phyloP scores from a whole-genome alignment of 2,888 invertebrate genomes.

The Siphlonurus alternatus region DNA sequence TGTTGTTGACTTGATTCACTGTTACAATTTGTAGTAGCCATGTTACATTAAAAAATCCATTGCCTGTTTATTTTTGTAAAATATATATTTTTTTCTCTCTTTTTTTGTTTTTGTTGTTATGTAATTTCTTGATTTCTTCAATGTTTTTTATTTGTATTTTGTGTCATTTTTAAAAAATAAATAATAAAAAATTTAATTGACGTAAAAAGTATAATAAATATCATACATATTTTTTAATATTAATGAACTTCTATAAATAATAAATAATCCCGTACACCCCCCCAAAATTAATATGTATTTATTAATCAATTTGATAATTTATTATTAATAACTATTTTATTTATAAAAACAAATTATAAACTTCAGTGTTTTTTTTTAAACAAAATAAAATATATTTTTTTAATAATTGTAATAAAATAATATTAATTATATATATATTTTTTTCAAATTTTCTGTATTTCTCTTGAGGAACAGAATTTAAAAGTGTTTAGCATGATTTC shows the following conservation, averaged over 20 bases:
- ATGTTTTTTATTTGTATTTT: background rate
- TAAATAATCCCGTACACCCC: background rate
- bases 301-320: background rate
- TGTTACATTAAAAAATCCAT: background rate
- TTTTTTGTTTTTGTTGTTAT: background rate
- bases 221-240: background rate
- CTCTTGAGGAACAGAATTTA: background rate
- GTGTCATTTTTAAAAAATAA: background rate
- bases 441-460: background rate
- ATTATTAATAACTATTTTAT: background rate
- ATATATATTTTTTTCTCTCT: background rate
- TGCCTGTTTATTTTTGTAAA: background rate
- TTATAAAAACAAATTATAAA: background rate
- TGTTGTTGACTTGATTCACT: constrained; percentile 15
- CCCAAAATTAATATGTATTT: background rate
- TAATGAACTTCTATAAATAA: background rate
- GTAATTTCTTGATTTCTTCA: background rate
- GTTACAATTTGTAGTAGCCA: background rate
- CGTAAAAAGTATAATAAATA: no score
- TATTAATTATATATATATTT: background rate
- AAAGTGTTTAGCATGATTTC: background rate
- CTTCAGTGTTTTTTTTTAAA: background rate
- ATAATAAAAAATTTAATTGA: no score
- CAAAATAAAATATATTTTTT: background rate
- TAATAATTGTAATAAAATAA: background rate